phyloP scores from a whole-genome alignment of 2,888 invertebrate species.

The Macrosiphum euphorbiae region DNA sequence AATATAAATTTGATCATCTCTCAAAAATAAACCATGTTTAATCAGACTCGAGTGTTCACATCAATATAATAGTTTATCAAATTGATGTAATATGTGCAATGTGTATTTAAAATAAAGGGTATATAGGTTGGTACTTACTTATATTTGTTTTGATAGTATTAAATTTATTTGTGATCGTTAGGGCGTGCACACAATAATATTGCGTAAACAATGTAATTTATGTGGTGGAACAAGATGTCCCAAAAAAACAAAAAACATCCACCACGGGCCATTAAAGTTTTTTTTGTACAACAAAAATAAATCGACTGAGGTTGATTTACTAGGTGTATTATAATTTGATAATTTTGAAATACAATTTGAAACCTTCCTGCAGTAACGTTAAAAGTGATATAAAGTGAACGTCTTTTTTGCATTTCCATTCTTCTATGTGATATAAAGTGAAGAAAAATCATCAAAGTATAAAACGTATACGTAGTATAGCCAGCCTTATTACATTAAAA shows the following conservation, averaged over 20 bases:
- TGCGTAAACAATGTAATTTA: neutral
- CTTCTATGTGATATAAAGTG: neutral
- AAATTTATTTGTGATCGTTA: neutral
- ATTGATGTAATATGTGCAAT: neutral
- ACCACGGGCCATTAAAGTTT: neutral
- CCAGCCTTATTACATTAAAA: neutral
- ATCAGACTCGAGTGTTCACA: neutral
- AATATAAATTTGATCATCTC: neutral
- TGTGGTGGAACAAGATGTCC: neutral
- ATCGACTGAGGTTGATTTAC: neutral
- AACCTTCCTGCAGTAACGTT: neutral
- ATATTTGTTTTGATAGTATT: neutral
- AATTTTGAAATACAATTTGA: neutral
- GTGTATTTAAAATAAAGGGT: neutral
- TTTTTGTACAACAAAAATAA: conserved; percentile 1
- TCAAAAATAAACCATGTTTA: neutral
- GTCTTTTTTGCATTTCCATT: neutral
- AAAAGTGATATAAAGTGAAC: neutral
- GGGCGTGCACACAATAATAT: neutral
- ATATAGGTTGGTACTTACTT: neutral
- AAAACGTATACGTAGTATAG: neutral
- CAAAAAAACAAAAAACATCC: neutral
- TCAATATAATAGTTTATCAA: neutral
- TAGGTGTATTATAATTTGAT: neutral
- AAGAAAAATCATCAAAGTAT: neutral